Conservation (phyloP, 2,113 vertebrate species). For the Anseranas semipalmata region DNA sequence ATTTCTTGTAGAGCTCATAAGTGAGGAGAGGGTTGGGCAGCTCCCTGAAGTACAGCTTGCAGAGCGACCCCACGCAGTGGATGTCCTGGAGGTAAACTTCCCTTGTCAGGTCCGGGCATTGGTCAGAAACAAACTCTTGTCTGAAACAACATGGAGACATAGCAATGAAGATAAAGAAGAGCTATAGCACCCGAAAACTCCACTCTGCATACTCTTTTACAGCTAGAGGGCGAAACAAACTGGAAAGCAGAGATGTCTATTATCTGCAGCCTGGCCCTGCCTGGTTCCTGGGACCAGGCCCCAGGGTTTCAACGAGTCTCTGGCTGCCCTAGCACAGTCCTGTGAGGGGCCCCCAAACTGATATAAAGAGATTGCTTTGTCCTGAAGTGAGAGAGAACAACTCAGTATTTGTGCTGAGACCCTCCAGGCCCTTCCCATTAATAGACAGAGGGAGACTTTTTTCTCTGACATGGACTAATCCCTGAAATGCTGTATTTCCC, state of each 20-base stretch:
- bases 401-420: background rate
- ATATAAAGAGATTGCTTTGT: background rate
- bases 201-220: background rate
- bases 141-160: slow-evolving; percentile 78
- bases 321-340: background rate
- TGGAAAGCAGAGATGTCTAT: background rate
- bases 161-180: background rate
- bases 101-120: slow-evolving; percentile 93
- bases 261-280: background rate
- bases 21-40: slow-evolving; percentile 97
- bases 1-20: slow-evolving; percentile 96
- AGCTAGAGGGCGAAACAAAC: slow-evolving; percentile 9
- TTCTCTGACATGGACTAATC: background rate
- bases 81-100: slow-evolving; percentile 99
- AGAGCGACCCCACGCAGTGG: slow-evolving; percentile 98
- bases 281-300: background rate
- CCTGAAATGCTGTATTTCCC: background rate
- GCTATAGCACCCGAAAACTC: background rate
- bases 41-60: slow-evolving; percentile 98
- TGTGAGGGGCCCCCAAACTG: background rate
- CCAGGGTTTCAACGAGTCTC: background rate
- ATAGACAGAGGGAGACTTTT: background rate
- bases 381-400: background rate
- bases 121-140: slow-evolving; percentile 96
- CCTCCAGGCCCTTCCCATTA: background rate